Base-by-base conservation (phyloP, 2,888 invertebrate genomes). In the Hydraecia micacea region DNA sequence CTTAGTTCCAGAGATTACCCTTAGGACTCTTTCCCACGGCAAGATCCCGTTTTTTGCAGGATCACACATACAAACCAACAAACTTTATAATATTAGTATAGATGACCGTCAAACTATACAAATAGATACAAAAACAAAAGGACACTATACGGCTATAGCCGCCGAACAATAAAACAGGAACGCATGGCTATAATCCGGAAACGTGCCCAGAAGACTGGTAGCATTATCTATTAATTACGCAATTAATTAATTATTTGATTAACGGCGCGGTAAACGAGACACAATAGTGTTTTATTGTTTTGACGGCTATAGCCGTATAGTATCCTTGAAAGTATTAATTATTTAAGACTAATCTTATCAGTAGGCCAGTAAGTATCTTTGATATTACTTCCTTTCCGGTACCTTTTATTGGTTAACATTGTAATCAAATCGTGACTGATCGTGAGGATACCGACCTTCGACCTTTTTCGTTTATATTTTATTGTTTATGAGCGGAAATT, bases 341-440 rank as follows among this genome's bases (percentile, higher is more conserved):
- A 73, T n/a, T 52, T 66, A 66, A 39, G 63, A 15, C 7, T 67
- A 77, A 74, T 67, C 18, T 67, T 80, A 80, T 74, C 81, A 49
- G 28, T 32, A 68, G 52, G 15, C 39, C 39, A 13, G 8, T 39
- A 42, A 13, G 8, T 39, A 42, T 49, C 49, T 52, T 76, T 52
- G 32, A 58, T 69, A 63, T 65, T 65, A 32, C 28, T 75, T 75
- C 69, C 81, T 42, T 75, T 81, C 80, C 81, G 49, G 21, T 28
- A 60, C 28, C 15, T 80, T 65, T 75, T 65, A 58, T 65, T 69
- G 15, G 18, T 52, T 63, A 58, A 75, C 18, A 76, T 42, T 69
- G 13, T 76, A 75, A 69, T 70, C 46, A 55, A 65, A 65, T 49
- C 36, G 8, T 66, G 58, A 52, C 25, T 52, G 7, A 77, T 71